Percentiles rank a stretch among this genome's conserved stretches.
phyloP scores from a whole-genome alignment of 2,113 vertebrate genomes.

The Geothlypis trichas region DNA sequence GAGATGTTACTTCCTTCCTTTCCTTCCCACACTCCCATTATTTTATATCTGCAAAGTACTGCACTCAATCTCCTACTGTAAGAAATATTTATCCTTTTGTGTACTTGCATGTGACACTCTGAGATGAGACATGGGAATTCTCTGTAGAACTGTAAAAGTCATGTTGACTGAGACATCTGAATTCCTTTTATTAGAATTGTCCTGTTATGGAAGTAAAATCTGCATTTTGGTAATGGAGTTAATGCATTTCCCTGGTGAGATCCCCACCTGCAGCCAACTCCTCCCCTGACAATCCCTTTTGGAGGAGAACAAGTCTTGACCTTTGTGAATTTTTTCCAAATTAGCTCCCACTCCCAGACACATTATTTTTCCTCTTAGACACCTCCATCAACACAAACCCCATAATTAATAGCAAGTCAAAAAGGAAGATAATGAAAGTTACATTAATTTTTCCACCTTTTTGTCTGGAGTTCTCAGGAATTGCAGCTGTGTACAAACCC shows the following conservation, averaged over 20 bases:
- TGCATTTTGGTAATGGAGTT: not conserved
- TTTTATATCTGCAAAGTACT: not conserved
- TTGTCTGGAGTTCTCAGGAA: not conserved
- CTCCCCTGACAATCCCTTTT: not conserved
- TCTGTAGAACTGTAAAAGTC: not conserved
- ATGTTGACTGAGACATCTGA: not conserved
- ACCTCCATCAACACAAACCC: not conserved
- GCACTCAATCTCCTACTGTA: not conserved
- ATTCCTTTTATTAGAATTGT: not conserved
- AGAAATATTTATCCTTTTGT: not conserved
- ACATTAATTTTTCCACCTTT: not conserved
- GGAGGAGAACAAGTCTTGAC: not conserved
- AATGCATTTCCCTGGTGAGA: not conserved
- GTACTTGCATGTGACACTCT: not conserved
- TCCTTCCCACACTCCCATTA: not conserved
- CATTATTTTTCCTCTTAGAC: not conserved
- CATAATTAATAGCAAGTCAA: not conserved
- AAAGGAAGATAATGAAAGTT: not conserved
- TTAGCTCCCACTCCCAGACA: not conserved
- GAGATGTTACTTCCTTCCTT: not conserved
- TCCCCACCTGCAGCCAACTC: not conserved
- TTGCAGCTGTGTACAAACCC: not conserved
- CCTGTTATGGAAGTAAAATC: not conserved
- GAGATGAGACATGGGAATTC: not conserved
- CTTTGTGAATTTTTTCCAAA: not conserved